These are phyloP conservation scores for Andrena chrysosceles DNA, from an alignment of 2,888 invertebrate genomes.

Conservation along the genomic window DNA sequence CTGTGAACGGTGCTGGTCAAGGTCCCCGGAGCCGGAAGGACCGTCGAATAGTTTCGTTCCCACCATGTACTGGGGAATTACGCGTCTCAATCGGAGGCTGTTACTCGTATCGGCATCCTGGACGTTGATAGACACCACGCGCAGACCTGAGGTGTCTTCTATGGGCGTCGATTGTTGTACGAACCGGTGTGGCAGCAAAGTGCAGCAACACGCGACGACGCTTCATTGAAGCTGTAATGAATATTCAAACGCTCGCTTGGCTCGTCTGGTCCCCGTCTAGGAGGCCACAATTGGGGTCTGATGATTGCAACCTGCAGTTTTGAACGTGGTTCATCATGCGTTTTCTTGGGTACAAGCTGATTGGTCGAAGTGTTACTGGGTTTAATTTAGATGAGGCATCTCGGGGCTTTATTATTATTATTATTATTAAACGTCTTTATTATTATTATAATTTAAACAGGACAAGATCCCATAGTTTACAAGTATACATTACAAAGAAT, in stretches of 20 bases:
- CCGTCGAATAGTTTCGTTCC: slow-evolving; percentile 29
- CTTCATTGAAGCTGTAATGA: slow-evolving; percentile 33
- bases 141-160: not conserved
- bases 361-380: too few relatives aligned
- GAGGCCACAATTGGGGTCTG: not conserved
- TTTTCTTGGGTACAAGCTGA: too few relatives aligned
- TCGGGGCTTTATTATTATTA: too few relatives aligned
- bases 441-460: too few relatives aligned
- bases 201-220: slow-evolving; percentile 20
- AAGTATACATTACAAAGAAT: too few relatives aligned
- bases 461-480: too few relatives aligned
- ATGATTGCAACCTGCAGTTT: too few relatives aligned
- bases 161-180: slow-evolving; percentile 17
- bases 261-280: slow-evolving; percentile 48
- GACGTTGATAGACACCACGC: not conserved
- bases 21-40: slow-evolving; percentile 45
- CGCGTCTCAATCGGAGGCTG: not conserved
- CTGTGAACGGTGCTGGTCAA: slow-evolving; percentile 49
- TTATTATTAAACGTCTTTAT: too few relatives aligned
- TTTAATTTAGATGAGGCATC: too few relatives aligned
- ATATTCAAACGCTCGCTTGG: slow-evolving; percentile 52
- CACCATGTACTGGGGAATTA: slow-evolving; percentile 22
- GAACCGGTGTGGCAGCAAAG: slow-evolving; percentile 22
- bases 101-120: not conserved
- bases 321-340: too few relatives aligned